Conservation (phyloP, 2,888 invertebrate genomes). For the Acrocyrtus sp. region DNA sequence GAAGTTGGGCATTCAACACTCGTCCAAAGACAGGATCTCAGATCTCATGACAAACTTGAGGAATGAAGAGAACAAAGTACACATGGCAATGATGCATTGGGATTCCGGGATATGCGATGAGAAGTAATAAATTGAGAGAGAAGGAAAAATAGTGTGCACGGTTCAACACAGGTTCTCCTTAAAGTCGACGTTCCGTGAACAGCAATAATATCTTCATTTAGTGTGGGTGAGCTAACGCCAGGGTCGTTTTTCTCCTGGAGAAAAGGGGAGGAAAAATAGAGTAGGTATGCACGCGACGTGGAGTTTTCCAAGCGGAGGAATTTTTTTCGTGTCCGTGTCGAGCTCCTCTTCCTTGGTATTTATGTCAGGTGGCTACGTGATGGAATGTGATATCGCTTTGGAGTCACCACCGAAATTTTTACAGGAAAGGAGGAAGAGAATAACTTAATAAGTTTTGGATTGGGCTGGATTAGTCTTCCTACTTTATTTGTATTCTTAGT, state of each 20-base stretch:
- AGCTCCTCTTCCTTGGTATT: slow-evolving; percentile 21
- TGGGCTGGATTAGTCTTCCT: too few relatives aligned
- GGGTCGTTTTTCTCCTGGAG: too few relatives aligned
- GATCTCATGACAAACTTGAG: slow-evolving; percentile 48
- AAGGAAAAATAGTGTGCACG: background rate
- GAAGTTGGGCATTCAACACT: slow-evolving; percentile 19
- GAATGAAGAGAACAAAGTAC: slow-evolving; percentile 45
- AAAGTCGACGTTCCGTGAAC: slow-evolving; percentile 37
- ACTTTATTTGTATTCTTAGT: background rate
- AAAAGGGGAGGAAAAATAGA: slow-evolving; percentile 2
- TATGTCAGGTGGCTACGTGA: slow-evolving; percentile 50
- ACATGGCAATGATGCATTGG: slow-evolving; percentile 42
- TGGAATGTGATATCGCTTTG: slow-evolving; percentile 34
- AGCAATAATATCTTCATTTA: slow-evolving; percentile 40
- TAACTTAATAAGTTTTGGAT: too few relatives aligned
- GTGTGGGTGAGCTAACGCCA: too few relatives aligned
- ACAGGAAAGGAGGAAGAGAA: too few relatives aligned
- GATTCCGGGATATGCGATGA: background rate
- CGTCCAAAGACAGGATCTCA: slow-evolving; percentile 3
- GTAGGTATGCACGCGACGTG: slow-evolving; percentile 8
- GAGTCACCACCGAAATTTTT: too few relatives aligned
- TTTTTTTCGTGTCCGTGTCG: background rate
- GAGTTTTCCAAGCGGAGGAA: background rate
- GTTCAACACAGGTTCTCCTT: too few relatives aligned
- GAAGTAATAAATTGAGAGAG: background rate